Evolutionary conservation across 2,888 invertebrate genomes (phyloP), one percentile per base, ranked within the genome.

Genomic region (Athalia rosae): DNA sequence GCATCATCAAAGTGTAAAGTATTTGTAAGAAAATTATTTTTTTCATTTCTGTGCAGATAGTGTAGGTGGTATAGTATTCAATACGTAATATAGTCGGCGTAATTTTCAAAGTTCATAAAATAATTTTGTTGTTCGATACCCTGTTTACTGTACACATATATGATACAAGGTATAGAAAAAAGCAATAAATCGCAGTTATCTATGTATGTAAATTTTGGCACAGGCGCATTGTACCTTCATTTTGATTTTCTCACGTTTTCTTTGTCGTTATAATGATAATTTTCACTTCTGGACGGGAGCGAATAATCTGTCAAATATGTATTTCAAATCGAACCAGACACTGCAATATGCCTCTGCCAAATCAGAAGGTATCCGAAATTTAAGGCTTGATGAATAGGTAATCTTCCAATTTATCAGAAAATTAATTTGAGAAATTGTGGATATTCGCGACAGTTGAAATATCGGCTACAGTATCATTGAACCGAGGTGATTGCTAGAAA

Each of bases 21-120:
- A 41, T 28, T 28, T 45, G 61, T 74, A 74, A 48, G 74, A 74
- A 74, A 74, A 61, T 74, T 50, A 11, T 4, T 48, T 15, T 11
- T 45, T 53, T 67, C n/a, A n/a, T 28, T 28, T 28, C 8, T 50
- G 71, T 71, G 59, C 58, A 58, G 58, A 58, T 67, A 28, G 15
- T 28, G 28, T 28, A 3, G 41, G 6, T 67, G 41, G 53, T 50
- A 28, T 28, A 28, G 28, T 28, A 28, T 28, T 28, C 28, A 28
- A 28, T 28, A 28, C 28, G 28, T 28, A 28, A 28, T 28, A 28
- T 53, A 4, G 48, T 41, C 50, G 66, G 48, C 50, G 3, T 67
- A 2, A 67, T 66, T 7, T 50, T 66, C 11, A 3, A 66, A 47
- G 47, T 43, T 48, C 47, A 48, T 64, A 47, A 41, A 28, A 67